Evolutionary conservation across 2,888 invertebrate species (phyloP).

Genomic region (Lutraria lutraria): DNA sequence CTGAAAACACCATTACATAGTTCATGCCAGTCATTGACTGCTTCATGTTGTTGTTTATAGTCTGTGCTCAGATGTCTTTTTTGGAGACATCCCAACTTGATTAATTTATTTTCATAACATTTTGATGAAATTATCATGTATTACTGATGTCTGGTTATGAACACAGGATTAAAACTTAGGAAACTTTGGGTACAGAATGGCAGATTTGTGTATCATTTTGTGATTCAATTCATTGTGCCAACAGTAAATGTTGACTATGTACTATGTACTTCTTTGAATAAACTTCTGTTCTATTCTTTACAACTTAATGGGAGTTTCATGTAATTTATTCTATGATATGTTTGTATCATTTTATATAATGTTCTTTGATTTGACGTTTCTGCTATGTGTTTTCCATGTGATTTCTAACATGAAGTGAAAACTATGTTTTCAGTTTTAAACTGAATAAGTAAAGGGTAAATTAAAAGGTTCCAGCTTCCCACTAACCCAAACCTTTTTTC

Average conservation of each 20-base stretch:
- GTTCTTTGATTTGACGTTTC: neutral
- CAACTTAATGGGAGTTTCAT: neutral
- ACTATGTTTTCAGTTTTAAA: too few species aligned
- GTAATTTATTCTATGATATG: too few species aligned
- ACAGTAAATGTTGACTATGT: neutral
- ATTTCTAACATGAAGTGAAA: neutral
- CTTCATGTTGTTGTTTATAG: neutral
- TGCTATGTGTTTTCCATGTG: neutral
- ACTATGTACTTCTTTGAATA: neutral
- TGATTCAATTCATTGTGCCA: neutral
- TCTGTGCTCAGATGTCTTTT: neutral
- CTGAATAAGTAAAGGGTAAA: too few species aligned
- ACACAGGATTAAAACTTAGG: neutral
- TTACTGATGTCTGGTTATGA: neutral
- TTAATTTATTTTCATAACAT: neutral
- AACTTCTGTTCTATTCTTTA: neutral
- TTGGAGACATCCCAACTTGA: neutral
- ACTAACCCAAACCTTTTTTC: too few species aligned
- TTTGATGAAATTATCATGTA: neutral
- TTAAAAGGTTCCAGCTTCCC: too few species aligned
- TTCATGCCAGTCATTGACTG: conserved; percentile 12
- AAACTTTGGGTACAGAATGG: neutral
- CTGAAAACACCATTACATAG: neutral
- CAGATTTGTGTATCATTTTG: neutral
- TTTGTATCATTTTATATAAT: neutral